Evolutionary conservation across 2,888 invertebrate species (phyloP).

Genomic region (Hylaea fasciaria): DNA sequence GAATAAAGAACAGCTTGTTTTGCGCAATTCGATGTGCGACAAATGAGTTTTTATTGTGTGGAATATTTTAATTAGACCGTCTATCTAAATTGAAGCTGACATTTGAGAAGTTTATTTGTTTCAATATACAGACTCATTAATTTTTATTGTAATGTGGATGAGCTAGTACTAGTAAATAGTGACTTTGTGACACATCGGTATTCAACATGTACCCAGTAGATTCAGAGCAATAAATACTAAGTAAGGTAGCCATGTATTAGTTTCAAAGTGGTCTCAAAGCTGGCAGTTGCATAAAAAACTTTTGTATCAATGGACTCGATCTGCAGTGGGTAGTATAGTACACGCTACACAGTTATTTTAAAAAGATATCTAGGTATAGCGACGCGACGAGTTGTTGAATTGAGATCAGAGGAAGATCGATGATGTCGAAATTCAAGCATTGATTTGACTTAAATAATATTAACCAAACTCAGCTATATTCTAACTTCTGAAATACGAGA

Average conservation of each 20-base stretch:
- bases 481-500: no score
- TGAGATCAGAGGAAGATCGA: not conserved
- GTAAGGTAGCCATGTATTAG: no score
- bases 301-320: slow-evolving; percentile 14
- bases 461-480: no score
- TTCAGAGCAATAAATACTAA: no score
- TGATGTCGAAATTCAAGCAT: not conserved
- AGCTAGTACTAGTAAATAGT: no score
- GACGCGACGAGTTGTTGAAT: not conserved
- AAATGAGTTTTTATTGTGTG: slow-evolving; percentile 16
- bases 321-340: slow-evolving; percentile 9
- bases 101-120: slow-evolving; percentile 7
- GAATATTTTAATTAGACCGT: slow-evolving; percentile 26
- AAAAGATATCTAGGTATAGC: slow-evolving; percentile 19
- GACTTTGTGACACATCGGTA: no score
- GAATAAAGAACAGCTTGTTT: no score
- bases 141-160: slow-evolving; percentile 5
- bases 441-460: no score
- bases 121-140: not conserved
- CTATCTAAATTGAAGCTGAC: slow-evolving; percentile 20
- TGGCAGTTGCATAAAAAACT: slow-evolving; percentile 8
- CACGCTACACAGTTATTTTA: slow-evolving; percentile 10
- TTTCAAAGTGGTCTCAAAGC: not conserved
- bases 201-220: no score
- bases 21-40: slow-evolving; percentile 9